Percentiles rank a stretch among this genome's conserved stretches.
Conservation (phyloP, 2,113 vertebrate genomes). For the Gasterosteus aculeatus region DNA sequence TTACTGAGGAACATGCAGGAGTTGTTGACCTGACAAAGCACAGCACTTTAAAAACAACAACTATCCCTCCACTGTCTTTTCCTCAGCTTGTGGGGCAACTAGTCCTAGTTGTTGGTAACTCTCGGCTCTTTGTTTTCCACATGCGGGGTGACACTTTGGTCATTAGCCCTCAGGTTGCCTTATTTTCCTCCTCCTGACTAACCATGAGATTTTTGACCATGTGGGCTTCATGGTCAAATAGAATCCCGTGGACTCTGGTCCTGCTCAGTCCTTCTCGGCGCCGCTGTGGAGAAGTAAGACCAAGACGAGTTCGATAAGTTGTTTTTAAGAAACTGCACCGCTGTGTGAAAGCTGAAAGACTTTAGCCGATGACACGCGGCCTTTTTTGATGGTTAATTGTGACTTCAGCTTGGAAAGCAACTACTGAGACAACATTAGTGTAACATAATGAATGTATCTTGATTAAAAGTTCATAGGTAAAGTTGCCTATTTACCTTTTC, state of each 20-base stretch:
- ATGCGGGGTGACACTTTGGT: conserved; percentile 4
- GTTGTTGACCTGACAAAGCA: conserved; percentile 25
- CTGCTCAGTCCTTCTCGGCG: neutral
- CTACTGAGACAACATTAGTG: conserved; percentile 36
- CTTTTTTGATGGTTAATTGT: neutral
- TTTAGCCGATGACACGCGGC: neutral
- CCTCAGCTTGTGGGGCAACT: neutral
- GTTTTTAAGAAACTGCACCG: conserved; percentile 25
- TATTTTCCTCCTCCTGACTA: conserved; percentile 21
- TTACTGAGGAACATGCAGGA: conserved; percentile 8
- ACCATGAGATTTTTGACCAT: neutral
- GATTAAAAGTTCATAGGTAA: conserved; percentile 16
- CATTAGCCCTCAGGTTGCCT: conserved; percentile 45
- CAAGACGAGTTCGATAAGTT: neutral
- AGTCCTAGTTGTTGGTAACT: neutral
- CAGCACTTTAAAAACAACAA: conserved; percentile 16
- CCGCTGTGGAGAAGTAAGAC: conserved; percentile 18
- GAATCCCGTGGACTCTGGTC: neutral
- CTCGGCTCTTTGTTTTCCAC: conserved; percentile 4
- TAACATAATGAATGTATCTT: conserved; percentile 60
- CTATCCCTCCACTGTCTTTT: neutral
- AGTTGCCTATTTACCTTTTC: conserved; percentile 41
- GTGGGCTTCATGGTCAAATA: neutral
- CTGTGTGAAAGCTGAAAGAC: conserved; percentile 5
- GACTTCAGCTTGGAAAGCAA: conserved; percentile 15